Evolutionary conservation across 2,888 invertebrate genomes (phyloP).

Genomic region (Conistra vaccinii): DNA sequence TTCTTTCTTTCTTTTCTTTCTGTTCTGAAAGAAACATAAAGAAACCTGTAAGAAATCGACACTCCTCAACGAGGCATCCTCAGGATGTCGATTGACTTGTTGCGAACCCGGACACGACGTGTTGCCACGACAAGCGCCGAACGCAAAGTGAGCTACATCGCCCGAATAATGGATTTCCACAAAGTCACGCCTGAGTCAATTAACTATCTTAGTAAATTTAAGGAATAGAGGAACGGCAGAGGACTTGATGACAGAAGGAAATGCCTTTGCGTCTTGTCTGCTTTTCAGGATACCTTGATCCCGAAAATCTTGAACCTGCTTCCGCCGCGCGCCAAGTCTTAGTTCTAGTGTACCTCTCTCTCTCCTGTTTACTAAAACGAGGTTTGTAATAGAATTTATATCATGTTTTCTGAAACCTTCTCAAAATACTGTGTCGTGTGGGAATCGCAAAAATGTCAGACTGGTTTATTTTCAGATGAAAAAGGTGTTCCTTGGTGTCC

Average conservation of each 20-base stretch:
- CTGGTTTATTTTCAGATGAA: constrained; percentile 6
- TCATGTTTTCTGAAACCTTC: too few relatives aligned
- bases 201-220: not conserved
- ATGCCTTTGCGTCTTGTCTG: not conserved
- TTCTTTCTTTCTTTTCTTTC: too few relatives aligned
- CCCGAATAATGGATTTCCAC: too few relatives aligned
- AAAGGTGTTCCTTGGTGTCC: constrained; percentile 7
- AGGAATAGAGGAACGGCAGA: not conserved
- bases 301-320: not conserved
- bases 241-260: not conserved
- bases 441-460: not conserved
- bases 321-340: too few relatives aligned
- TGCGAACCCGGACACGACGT: too few relatives aligned
- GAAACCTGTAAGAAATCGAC: too few relatives aligned
- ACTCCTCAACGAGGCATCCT: too few relatives aligned
- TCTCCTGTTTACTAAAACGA: not conserved
- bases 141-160: too few relatives aligned
- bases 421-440: not conserved
- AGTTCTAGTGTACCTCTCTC: not conserved
- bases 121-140: too few relatives aligned
- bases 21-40: too few relatives aligned
- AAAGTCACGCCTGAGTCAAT: too few relatives aligned
- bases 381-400: not conserved
- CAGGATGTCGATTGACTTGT: too few relatives aligned
- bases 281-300: not conserved